These are phyloP conservation scores for Lagodon rhomboides DNA, from an alignment of 2,797 vertebrate genomes.

Conservation along the genomic window DNA sequence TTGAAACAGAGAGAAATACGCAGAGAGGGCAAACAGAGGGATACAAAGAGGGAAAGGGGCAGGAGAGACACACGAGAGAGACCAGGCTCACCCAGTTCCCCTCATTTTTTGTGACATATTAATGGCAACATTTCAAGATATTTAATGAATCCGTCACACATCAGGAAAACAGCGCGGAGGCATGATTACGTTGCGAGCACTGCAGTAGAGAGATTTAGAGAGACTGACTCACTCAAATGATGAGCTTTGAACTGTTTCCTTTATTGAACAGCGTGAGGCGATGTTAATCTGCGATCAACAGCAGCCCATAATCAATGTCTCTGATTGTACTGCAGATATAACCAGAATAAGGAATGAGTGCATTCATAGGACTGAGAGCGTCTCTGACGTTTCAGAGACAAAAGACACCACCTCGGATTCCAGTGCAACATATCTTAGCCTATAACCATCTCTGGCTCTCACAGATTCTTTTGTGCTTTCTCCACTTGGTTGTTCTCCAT, in stretches of 20 bases:
- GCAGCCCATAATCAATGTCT: constrained; percentile 33
- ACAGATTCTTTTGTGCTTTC: constrained; percentile 1
- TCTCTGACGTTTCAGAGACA: constrained; percentile 17
- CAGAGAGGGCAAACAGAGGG: constrained; percentile 24
- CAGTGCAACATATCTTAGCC: constrained; percentile 1
- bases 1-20: constrained; percentile 68
- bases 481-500: background rate
- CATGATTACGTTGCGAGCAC: constrained; percentile 14
- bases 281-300: constrained; percentile 30
- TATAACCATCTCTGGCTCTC: background rate
- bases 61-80: constrained; percentile 19
- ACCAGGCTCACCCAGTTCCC: constrained; percentile 28
- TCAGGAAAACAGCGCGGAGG: constrained; percentile 20
- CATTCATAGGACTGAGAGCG: background rate
- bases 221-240: constrained; percentile 30
- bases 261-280: constrained; percentile 21
- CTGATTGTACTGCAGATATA: constrained; percentile 19
- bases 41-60: constrained; percentile 13
- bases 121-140: constrained; percentile 26
- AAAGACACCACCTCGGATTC: background rate
- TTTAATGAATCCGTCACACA: constrained; percentile 39
- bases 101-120: constrained; percentile 6
- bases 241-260: constrained; percentile 10
- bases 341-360: constrained; percentile 10
- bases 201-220: constrained; percentile 1